These are phyloP conservation scores for Echinarachnius parma DNA, from an alignment of 53 echinoderm and acorn worm species.

Conservation along the genomic window DNA sequence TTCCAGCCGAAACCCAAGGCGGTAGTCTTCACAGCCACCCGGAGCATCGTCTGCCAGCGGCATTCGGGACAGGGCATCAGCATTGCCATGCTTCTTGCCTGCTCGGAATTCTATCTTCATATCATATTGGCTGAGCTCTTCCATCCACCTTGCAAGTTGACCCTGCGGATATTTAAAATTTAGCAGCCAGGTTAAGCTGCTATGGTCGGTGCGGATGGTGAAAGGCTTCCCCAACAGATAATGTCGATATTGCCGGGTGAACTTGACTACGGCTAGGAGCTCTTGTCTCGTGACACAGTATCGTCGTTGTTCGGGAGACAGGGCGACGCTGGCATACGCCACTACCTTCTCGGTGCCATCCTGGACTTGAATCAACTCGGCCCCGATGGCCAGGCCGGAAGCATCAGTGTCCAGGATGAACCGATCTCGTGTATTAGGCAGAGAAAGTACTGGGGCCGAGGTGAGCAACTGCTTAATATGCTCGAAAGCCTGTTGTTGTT, in stretches of 20 bases:
- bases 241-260: conserved; percentile 44
- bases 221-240: conserved; percentile 50
- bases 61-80: conserved; percentile 56
- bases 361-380: conserved; percentile 54
- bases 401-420: conserved; percentile 47
- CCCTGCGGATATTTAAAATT: conserved; percentile 53
- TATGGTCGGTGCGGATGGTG: conserved; percentile 42
- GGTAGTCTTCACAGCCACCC: conserved; percentile 15
- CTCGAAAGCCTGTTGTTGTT: conserved; percentile 52
- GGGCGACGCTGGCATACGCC: conserved; percentile 47
- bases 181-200: conserved; percentile 50
- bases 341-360: conserved; percentile 42
- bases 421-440: conserved; percentile 4
- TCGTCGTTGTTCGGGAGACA: conserved; percentile 40
- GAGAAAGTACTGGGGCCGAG: conserved; percentile 44
- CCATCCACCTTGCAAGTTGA: conserved; percentile 52
- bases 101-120: conserved; percentile 24
- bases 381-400: conserved; percentile 44
- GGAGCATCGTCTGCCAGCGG: no score
- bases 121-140: conserved; percentile 54
- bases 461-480: conserved; percentile 20
- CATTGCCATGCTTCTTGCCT: conserved; percentile 45
- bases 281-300: conserved; percentile 56
- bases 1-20: conserved; percentile 11
- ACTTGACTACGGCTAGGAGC: conserved; percentile 46